A percentile compares a stretch with the other conserved stretches of the same genome.
phyloP scores from a whole-genome alignment of 2,113 vertebrate species.

The Crypturellus undulatus region DNA sequence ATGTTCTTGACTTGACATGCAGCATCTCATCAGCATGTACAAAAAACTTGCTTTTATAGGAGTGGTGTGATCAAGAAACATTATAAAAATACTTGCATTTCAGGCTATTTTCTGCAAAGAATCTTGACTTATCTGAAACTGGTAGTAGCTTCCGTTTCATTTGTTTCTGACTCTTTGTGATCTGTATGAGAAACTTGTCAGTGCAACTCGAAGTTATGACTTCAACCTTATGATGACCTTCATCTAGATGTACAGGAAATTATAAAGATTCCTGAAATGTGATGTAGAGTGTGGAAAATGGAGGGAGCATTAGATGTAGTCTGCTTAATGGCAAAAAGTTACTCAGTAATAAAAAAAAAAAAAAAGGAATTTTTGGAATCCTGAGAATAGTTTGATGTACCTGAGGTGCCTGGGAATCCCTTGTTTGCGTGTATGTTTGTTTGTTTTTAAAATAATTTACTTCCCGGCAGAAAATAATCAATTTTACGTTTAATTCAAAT shows the following conservation, averaged over 20 bases:
- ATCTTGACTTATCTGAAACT: background rate
- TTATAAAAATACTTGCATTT: background rate
- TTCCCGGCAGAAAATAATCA: background rate
- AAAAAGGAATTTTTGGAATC: background rate
- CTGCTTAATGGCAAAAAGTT: background rate
- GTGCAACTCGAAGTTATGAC: background rate
- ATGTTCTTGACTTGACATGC: background rate
- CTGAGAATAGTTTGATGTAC: background rate
- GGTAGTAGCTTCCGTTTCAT: background rate
- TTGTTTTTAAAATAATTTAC: background rate
- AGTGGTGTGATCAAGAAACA: background rate
- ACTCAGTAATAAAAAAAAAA: background rate
- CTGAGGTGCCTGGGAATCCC: background rate
- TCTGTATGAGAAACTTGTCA: background rate
- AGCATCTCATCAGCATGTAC: background rate
- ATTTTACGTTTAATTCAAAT: accelerated
- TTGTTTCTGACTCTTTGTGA: background rate
- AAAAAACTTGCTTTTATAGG: background rate
- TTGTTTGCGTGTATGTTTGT: background rate
- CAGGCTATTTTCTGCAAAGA: background rate
- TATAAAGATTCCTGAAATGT: background rate
- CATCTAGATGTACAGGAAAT: background rate
- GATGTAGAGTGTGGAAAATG: accelerated
- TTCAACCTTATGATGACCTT: background rate
- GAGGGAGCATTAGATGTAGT: background rate